A percentile compares a stretch with the other conserved stretches of the same genome.
phyloP scores from a whole-genome alignment of 2,113 vertebrate species.

The Ceyx cyanopectus region DNA sequence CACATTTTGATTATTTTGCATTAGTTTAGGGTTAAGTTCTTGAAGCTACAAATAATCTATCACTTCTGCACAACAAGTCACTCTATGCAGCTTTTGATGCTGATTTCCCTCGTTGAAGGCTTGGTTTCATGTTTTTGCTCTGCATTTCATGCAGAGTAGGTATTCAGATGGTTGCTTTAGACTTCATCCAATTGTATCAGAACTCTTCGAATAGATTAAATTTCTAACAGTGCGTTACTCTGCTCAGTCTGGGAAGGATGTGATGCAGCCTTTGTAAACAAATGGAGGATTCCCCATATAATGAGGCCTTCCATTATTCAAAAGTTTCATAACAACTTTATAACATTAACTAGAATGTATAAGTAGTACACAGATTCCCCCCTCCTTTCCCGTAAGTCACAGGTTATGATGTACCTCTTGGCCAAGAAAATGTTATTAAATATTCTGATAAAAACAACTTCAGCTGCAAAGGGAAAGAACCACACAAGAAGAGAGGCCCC shows the following conservation, averaged over 20 bases:
- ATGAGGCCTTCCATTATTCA: background rate
- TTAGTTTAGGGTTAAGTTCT: background rate
- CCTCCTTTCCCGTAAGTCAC: background rate
- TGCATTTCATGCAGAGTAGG: background rate
- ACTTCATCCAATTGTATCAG: conserved; percentile 15
- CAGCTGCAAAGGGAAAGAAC: background rate
- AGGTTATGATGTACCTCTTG: background rate
- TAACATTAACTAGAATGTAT: background rate
- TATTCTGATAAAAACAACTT: background rate
- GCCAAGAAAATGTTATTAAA: background rate
- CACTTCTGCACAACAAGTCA: background rate
- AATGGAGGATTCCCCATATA: background rate
- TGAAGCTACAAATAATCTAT: background rate
- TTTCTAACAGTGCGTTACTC: background rate
- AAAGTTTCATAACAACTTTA: background rate
- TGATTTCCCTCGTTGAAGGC: conserved; percentile 26
- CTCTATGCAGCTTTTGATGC: background rate
- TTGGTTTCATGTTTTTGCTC: conserved; percentile 6
- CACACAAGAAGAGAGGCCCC: background rate
- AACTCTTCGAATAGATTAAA: conserved; percentile 31
- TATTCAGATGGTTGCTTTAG: conserved; percentile 26
- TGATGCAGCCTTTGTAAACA: conserved; percentile 33
- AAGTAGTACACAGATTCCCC: background rate
- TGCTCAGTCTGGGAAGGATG: conserved; percentile 11
- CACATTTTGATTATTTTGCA: background rate